phyloP scores from a whole-genome alignment of 2,888 invertebrate genomes.

The Norana najaformis region DNA sequence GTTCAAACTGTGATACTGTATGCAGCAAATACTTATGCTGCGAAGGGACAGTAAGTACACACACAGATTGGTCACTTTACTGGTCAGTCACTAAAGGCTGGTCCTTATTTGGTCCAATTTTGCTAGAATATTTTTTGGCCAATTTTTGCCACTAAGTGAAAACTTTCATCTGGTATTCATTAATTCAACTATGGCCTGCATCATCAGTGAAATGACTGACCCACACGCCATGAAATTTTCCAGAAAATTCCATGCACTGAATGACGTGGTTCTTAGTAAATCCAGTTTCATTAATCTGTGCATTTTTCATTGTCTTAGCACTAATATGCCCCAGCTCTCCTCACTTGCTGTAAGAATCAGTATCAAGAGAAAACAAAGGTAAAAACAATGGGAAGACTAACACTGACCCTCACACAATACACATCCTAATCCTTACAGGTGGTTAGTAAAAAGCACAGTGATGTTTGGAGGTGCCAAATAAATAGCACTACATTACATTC shows the following conservation, averaged over 20 bases:
- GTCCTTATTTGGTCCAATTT: not conserved
- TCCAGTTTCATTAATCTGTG: not conserved
- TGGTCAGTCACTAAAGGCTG: not conserved
- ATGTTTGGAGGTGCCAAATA: too few relatives aligned
- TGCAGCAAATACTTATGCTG: not conserved
- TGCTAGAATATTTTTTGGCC: not conserved
- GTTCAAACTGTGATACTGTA: not conserved
- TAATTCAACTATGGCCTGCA: not conserved
- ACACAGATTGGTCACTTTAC: not conserved
- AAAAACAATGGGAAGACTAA: conserved; percentile 13
- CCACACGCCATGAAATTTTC: not conserved
- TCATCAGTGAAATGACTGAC: not conserved
- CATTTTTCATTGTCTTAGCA: not conserved
- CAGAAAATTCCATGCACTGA: not conserved
- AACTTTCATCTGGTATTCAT: not conserved
- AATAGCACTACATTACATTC: too few relatives aligned
- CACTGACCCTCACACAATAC: not conserved
- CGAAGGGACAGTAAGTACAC: not conserved
- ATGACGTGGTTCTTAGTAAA: not conserved
- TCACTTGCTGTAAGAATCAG: not conserved
- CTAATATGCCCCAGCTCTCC: not conserved
- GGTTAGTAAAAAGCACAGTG: too few relatives aligned
- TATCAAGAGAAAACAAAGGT: not conserved
- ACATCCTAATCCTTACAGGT: not conserved
- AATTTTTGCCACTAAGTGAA: not conserved